Percentiles rank a stretch among this genome's conserved stretches.
Evolutionary conservation across 2,797 vertebrate species (phyloP).

Genomic region (Poecilia velifera): DNA sequence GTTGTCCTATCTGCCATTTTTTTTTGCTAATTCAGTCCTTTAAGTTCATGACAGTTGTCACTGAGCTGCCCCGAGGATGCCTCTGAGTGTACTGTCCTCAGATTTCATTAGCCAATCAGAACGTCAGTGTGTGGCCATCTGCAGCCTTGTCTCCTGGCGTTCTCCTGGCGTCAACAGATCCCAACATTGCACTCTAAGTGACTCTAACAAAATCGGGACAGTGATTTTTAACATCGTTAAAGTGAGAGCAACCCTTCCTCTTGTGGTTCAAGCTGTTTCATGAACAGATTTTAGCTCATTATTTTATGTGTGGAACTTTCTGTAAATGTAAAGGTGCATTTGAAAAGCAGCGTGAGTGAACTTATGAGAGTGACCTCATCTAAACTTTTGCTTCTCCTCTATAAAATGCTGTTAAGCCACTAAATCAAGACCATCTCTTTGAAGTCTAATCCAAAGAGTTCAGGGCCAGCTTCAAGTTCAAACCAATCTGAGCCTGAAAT

Average conservation of each 20-base stretch:
- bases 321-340: neutral
- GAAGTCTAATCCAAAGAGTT: constrained; percentile 31
- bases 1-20: neutral
- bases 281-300: neutral
- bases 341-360: neutral
- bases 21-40: neutral
- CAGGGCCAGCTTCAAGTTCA: constrained; percentile 4
- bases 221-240: neutral
- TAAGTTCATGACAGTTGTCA: neutral
- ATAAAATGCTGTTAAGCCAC: constrained; percentile 37
- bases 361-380: neutral
- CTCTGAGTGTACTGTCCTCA: constrained; percentile 3
- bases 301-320: neutral
- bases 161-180: constrained; percentile 16
- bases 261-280: neutral
- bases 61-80: neutral
- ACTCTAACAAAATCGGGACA: neutral
- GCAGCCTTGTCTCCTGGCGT: constrained; percentile 11
- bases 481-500: constrained; percentile 17
- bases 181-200: constrained; percentile 23
- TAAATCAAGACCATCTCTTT: constrained; percentile 36
- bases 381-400: neutral
- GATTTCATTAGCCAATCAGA: constrained; percentile 30
- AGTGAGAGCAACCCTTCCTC: neutral
- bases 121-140: constrained; percentile 40